A percentile compares a stretch with the other conserved stretches of the same genome.
phyloP scores from a whole-genome alignment of 2,113 vertebrate genomes.

The Carlito syrichta region DNA sequence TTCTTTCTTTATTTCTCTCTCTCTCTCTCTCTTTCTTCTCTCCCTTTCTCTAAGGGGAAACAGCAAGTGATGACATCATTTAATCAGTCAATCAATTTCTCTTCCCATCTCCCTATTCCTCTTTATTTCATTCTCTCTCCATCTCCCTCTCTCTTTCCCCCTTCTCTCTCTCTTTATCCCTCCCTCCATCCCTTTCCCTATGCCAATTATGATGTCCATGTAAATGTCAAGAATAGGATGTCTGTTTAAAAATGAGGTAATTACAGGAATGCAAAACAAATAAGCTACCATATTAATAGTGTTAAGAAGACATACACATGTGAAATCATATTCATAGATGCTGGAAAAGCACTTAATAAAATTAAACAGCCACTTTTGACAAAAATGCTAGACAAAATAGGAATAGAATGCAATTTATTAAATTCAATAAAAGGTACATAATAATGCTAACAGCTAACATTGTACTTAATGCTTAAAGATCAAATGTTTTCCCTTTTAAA shows the following conservation, averaged over 20 bases:
- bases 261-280: not conserved
- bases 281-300: not conserved
- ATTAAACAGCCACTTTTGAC: not conserved
- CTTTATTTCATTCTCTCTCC: not conserved
- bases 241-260: not conserved
- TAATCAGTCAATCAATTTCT: too few relatives aligned
- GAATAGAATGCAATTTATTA: not conserved
- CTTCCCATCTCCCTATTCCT: not conserved
- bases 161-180: not conserved
- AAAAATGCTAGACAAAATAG: not conserved
- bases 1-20: too few relatives aligned
- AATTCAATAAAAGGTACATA: not conserved
- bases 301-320: not conserved
- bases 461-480: not conserved
- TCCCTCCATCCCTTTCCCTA: not conserved
- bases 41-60: not conserved
- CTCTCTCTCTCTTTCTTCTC: too few relatives aligned
- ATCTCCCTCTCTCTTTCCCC: not conserved
- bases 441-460: not conserved
- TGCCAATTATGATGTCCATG: not conserved
- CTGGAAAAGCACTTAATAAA: not conserved
- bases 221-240: not conserved
- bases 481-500: not conserved
- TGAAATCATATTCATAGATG: not conserved
- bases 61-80: too few relatives aligned